A percentile compares a stretch with the other conserved stretches of the same genome.
phyloP scores from a whole-genome alignment of 2,888 invertebrate species.

The Autographa pulchrina region DNA sequence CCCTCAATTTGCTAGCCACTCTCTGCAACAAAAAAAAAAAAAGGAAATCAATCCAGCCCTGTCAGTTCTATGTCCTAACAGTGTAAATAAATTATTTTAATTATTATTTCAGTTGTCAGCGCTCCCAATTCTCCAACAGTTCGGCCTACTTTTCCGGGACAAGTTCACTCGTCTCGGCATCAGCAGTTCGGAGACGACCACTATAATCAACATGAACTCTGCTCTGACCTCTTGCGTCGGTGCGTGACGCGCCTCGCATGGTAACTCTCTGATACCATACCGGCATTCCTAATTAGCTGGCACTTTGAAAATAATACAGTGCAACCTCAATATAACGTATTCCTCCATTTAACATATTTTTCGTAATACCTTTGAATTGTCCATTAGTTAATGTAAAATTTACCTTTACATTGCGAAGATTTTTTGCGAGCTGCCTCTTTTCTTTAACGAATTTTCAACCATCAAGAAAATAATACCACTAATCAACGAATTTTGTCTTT shows the following conservation, averaged over 20 bases:
- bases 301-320: slow-evolving; percentile 12
- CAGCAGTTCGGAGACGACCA: slow-evolving; percentile 91
- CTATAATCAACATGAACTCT: slow-evolving; percentile 92
- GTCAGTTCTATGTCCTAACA: background rate
- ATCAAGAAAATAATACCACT: too few relatives aligned
- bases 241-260: slow-evolving; percentile 88
- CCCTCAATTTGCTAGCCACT: too few relatives aligned
- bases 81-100: background rate
- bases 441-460: too few relatives aligned
- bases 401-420: too few relatives aligned
- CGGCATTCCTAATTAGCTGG: slow-evolving; percentile 60
- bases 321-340: too few relatives aligned
- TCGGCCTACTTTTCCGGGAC: slow-evolving; percentile 92
- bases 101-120: slow-evolving; percentile 89
- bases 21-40: too few relatives aligned
- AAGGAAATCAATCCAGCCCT: too few relatives aligned
- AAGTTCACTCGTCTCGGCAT: slow-evolving; percentile 90
- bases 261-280: slow-evolving; percentile 84
- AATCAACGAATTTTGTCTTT: too few relatives aligned
- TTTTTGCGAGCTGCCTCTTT: too few relatives aligned
- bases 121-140: slow-evolving; percentile 92
- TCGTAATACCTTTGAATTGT: too few relatives aligned
- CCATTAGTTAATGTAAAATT: too few relatives aligned
- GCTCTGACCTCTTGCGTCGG: slow-evolving; percentile 92
- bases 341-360: too few relatives aligned